Base-by-base conservation (phyloP, 2,888 invertebrate species). In the Lepetodrilus schrolli region DNA sequence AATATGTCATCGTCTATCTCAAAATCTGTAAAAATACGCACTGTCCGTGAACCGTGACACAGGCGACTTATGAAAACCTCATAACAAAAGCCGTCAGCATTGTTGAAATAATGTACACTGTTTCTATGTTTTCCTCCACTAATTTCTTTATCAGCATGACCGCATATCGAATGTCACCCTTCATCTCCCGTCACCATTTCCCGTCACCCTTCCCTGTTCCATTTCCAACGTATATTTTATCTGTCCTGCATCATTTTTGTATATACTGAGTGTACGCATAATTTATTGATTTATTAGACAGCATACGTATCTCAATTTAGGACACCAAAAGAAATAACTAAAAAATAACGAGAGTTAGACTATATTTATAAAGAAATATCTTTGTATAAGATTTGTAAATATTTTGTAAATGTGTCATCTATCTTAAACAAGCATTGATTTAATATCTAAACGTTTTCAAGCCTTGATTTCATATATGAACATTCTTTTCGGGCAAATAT, bases 81-180 rank as follows among this genome's bases (percentile, higher is more conserved):
- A 58, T 58, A 34, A 58, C 58, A 30, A 58, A n/a, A 58, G 26
- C 30, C 30, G 30, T 34, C 17, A 58, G 34, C 58, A 58, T 58
- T 58, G 58, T 58, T 58, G 30, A 30, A 58, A 34, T n/a, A 58
- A 58, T 30, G n/a, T 58, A 26, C 58, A 58, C 26, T 58, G 58
- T 58, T 58, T 30, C 26, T 13, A 17, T 30, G 30, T 30, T 34
- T 30, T 58, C 17, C 30, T 58, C 17, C 26, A 13, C 17, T 58
- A 58, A 58, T 58, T 58, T 58, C 58, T 58, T 58, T 58, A 58
- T 58, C 58, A 58, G 58, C 58, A 34, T 23, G 58, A 26, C 4
- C 5, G 17, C 26, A 17, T 10, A 34, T 58, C 58, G 17, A 17
- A 30, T 58, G 17, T 30, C 58, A 13, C 10, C 21, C 8, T 8